Evolutionary conservation across 2,888 invertebrate genomes (phyloP), one percentile per base, ranked within the genome.

Genomic region (Tineola bisselliella): DNA sequence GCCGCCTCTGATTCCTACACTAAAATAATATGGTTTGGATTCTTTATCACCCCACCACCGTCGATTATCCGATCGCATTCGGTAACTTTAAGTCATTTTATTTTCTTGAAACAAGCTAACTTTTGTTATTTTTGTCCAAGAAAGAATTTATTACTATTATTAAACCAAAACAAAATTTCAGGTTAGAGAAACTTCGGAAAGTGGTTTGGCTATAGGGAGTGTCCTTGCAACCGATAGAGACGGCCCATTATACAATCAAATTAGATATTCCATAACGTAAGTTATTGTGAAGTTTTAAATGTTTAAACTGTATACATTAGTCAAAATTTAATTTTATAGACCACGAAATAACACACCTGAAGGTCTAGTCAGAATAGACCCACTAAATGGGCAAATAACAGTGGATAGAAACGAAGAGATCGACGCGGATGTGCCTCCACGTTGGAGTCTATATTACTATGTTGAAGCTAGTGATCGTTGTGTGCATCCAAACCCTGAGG

Each of bases 201-300:
- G 66, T 6, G 81, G 75, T 11, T 80, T 82, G 0, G 73, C 88
- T 38, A 88, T 91, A 62, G 91, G 90, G n/a, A 81, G 87, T 3
- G 82, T 92, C 15, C 76, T 77, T 33, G 91, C 91, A 5, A 87
- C 79, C 0, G 92, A 92, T 73, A 84, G 82, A 61, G 92, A 92
- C 71, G 90, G 90, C 0, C 88, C 89, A 0, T 79, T 87, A 1
- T 87, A 87, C 70, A 90, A 90, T 72, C 81, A 82, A 69, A 83
- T 91, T 31, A 80, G 79, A 4, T 92, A 90, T 71, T 75, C 75
- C 2, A 81, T 91, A 61, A 66, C 65, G 90, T 90, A 66, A 84
- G 84, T 80, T 59, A 52, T n/a, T 19, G 59, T 43, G 25, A 4
- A 4, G 2, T 25, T 25, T 25, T 25, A 6, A 25, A 4, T 25